phyloP scores from a whole-genome alignment of 2,113 vertebrate genomes.

The Phylloscopus trochiloides region DNA sequence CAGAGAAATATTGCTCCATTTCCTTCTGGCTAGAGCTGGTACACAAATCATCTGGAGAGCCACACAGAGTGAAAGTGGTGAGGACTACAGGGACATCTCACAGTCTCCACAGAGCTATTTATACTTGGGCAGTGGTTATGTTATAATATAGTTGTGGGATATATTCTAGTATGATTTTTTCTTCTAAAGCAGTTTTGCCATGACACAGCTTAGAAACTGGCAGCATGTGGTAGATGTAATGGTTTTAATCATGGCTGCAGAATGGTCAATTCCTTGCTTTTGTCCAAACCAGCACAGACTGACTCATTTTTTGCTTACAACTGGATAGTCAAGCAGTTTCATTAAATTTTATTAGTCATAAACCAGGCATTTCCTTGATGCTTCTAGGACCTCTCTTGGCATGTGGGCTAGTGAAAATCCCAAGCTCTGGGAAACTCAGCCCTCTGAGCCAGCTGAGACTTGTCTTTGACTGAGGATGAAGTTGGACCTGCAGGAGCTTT shows the following conservation, averaged over 20 bases:
- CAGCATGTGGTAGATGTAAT: neutral
- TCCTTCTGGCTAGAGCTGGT: neutral
- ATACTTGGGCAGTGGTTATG: neutral
- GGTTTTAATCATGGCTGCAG: neutral
- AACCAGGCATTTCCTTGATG: neutral
- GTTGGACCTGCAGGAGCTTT: neutral
- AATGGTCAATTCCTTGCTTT: neutral
- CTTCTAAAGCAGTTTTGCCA: neutral
- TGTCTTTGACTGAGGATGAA: neutral
- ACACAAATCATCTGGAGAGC: neutral
- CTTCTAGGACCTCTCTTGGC: neutral
- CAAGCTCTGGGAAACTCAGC: neutral
- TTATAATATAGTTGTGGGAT: neutral
- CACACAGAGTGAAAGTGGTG: neutral
- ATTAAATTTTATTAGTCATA: neutral
- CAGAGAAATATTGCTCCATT: constrained; percentile 5
- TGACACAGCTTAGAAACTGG: neutral
- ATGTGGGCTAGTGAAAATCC: neutral
- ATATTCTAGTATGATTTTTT: neutral
- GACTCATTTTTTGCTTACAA: neutral
- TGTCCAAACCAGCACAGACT: neutral
- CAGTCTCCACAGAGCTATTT: neutral
- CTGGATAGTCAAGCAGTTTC: neutral
- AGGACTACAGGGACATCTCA: neutral
- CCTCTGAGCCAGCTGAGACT: neutral